These are phyloP conservation scores for Carcina quercana DNA, from an alignment of 2,888 invertebrate genomes.

Conservation along the genomic window DNA sequence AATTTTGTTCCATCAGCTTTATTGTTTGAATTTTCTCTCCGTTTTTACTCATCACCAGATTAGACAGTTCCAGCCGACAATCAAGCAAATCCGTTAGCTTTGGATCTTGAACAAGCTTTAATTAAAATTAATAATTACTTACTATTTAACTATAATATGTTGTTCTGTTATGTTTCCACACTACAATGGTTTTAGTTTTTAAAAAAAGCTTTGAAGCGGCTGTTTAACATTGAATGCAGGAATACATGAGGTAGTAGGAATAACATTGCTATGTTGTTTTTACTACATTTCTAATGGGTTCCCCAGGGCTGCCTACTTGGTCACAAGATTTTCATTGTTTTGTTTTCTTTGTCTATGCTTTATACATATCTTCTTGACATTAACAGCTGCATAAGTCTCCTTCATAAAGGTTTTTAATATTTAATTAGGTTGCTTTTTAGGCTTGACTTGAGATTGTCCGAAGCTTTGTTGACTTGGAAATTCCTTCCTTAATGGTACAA, in stretches of 20 bases:
- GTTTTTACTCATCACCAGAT: neutral
- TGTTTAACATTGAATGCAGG: conserved; percentile 20
- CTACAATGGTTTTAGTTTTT: conserved; percentile 5
- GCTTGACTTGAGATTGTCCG: too few relatives aligned
- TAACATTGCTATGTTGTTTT: conserved; percentile 14
- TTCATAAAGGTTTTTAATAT: too few relatives aligned
- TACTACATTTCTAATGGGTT: conserved; percentile 13
- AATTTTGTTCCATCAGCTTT: too few relatives aligned
- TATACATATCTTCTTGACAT: too few relatives aligned
- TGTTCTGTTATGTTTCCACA: conserved; percentile 12
- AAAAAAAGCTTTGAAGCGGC: conserved; percentile 2
- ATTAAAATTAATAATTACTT: conserved; percentile 10
- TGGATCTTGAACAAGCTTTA: conserved; percentile 1
- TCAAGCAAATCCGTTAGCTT: too few relatives aligned
- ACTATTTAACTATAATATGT: conserved; percentile 5
- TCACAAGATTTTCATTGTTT: neutral
- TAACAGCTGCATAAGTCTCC: too few relatives aligned
- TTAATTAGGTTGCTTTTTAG: too few relatives aligned
- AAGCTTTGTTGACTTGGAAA: too few relatives aligned
- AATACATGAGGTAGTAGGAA: conserved; percentile 8
- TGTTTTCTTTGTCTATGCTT: neutral
- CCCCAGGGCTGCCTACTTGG: conserved; percentile 15
- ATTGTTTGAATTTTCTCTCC: neutral
- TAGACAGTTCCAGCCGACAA: too few relatives aligned
- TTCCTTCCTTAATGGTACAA: too few relatives aligned